Conservation (phyloP, 2,888 invertebrate species). For the Atrina japonica region DNA sequence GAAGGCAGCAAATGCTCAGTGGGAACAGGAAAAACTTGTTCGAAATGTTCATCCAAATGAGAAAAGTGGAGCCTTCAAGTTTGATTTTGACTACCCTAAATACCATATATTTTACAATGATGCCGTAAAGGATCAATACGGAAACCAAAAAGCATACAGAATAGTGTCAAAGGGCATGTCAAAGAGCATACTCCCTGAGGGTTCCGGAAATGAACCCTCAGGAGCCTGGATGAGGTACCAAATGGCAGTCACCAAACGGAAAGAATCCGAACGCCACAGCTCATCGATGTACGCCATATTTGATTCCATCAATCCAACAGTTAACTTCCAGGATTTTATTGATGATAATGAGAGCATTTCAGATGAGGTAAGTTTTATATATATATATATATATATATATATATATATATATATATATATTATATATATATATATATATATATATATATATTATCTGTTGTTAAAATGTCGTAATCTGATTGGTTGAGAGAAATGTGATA, state of each 20-base stretch:
- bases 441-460: no score
- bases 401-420: no score
- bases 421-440: no score
- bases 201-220: slow-evolving; percentile 57
- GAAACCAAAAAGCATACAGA: slow-evolving; percentile 64
- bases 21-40: slow-evolving; percentile 53
- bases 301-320: slow-evolving; percentile 67
- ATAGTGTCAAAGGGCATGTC: slow-evolving; percentile 61
- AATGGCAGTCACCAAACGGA: slow-evolving; percentile 67
- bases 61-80: slow-evolving; percentile 64
- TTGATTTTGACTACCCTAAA: slow-evolving; percentile 67
- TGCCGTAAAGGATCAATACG: slow-evolving; percentile 47
- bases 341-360: slow-evolving; percentile 61
- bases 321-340: slow-evolving; percentile 59
- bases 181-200: slow-evolving; percentile 61
- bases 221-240: slow-evolving; percentile 71
- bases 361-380: slow-evolving; percentile 58
- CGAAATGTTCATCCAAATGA: slow-evolving; percentile 58
- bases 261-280: slow-evolving; percentile 64
- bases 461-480: no score
- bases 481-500: no score
- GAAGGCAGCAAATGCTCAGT: slow-evolving; percentile 31
- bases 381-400: not conserved
- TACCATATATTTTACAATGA: slow-evolving; percentile 70
- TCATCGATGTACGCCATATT: slow-evolving; percentile 65